A percentile compares a stretch with the other conserved stretches of the same genome.
These are phyloP conservation scores for Priapulus caudatus DNA, from an alignment of 2,888 invertebrate species.

Conservation along the genomic window DNA sequence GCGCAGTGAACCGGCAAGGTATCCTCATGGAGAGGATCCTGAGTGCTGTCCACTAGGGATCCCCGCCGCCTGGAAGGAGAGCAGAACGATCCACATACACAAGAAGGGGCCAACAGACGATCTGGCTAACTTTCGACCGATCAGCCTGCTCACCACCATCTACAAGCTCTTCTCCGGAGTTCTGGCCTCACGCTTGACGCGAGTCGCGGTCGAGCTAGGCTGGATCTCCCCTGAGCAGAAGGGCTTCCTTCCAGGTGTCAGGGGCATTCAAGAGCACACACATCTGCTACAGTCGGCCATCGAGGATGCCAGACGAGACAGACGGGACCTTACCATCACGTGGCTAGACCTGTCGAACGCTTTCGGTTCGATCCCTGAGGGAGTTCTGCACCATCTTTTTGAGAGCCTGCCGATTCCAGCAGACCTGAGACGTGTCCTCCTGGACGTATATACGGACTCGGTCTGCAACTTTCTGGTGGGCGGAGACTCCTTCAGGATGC, in stretches of 20 bases:
- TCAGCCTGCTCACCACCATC: too few relatives aligned
- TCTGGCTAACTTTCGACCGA: not conserved
- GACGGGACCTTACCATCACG: slow-evolving; percentile 26
- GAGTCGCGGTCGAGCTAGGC: not conserved
- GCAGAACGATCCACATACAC: slow-evolving; percentile 22
- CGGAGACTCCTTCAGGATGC: too few relatives aligned
- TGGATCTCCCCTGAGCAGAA: too few relatives aligned
- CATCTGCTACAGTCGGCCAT: slow-evolving; percentile 14
- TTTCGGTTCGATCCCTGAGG: slow-evolving; percentile 34
- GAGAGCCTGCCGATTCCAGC: too few relatives aligned
- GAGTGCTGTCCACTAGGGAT: slow-evolving; percentile 14
- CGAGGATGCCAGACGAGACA: slow-evolving; percentile 15
- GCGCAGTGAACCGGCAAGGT: not conserved
- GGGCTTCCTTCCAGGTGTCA: too few relatives aligned
- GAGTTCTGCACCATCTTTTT: too few relatives aligned
- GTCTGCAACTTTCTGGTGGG: too few relatives aligned
- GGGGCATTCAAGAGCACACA: slow-evolving; percentile 18
- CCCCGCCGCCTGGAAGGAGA: slow-evolving; percentile 19
- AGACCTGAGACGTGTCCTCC: too few relatives aligned
- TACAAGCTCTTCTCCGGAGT: too few relatives aligned
- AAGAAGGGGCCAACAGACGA: slow-evolving; percentile 26
- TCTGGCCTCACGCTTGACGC: not conserved
- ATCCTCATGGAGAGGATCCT: slow-evolving; percentile 22
- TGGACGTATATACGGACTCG: too few relatives aligned
- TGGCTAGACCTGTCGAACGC: slow-evolving; percentile 38